Conservation (phyloP, 2,888 invertebrate species). For the Phaonia tiefii region DNA sequence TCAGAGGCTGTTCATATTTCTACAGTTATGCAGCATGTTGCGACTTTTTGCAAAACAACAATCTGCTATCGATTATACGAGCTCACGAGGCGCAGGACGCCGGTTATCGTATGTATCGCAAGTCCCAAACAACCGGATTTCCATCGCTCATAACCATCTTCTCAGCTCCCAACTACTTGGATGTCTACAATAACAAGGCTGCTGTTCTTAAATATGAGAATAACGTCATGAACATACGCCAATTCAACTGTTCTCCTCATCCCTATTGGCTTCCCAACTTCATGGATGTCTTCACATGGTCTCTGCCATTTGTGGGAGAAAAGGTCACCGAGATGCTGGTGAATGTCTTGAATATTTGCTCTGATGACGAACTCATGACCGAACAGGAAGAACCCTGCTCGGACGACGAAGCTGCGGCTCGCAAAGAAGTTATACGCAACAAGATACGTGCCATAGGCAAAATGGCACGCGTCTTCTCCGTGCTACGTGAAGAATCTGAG, state of each 20-base stretch:
- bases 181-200: conserved; percentile 99
- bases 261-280: conserved; percentile 99
- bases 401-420: conserved; percentile 91
- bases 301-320: conserved; percentile 99
- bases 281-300: conserved; percentile 99
- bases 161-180: conserved; percentile 99
- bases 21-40: conserved; percentile 99
- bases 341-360: conserved; percentile 99
- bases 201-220: conserved; percentile 99
- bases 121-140: conserved; percentile 99
- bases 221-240: conserved; percentile 99
- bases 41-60: conserved; percentile 99
- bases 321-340: conserved; percentile 99
- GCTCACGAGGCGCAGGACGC: conserved; percentile 99
- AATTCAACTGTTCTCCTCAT: conserved; percentile 99
- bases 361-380: conserved; percentile 98
- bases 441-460: conserved; percentile 99
- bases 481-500: conserved; percentile 99
- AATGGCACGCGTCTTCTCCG: conserved; percentile 99
- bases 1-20: conserved; percentile 99
- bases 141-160: conserved; percentile 99
- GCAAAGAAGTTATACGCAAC: conserved; percentile 99
- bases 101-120: conserved; percentile 98
- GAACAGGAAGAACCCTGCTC: conserved; percentile 88
- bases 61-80: conserved; percentile 99